Percentiles rank a stretch among this genome's conserved stretches.
These are phyloP conservation scores for Unio delphinus DNA, from an alignment of 2,888 invertebrate genomes.

Conservation along the genomic window DNA sequence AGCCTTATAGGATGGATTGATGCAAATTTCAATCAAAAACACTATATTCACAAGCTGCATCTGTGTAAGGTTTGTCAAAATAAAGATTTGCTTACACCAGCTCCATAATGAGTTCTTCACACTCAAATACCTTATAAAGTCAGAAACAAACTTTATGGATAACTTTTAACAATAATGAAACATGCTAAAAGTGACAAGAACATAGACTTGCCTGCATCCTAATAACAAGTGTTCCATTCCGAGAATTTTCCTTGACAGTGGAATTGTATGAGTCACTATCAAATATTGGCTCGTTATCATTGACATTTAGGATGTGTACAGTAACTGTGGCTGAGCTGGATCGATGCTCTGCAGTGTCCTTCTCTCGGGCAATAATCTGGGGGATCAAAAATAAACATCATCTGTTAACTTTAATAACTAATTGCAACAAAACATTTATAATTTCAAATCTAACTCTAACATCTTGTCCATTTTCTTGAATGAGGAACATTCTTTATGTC, in stretches of 20 bases:
- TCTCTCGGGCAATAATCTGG: constrained; percentile 71
- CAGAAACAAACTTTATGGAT: not conserved
- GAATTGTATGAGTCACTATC: constrained; percentile 82
- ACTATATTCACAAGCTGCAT: no score
- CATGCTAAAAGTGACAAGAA: not conserved
- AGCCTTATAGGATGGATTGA: no score
- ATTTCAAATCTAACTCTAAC: no score
- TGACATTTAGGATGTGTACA: constrained; percentile 60
- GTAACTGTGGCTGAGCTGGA: constrained; percentile 56
- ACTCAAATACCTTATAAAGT: no score
- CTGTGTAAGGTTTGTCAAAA: no score
- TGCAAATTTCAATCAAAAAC: no score
- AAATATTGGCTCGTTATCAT: constrained; percentile 79
- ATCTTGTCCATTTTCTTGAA: no score
- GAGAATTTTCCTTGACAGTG: constrained; percentile 84
- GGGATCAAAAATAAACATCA: not conserved
- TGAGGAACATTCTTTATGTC: no score
- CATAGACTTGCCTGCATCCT: constrained; percentile 40
- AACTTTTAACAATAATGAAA: not conserved
- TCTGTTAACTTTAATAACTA: no score
- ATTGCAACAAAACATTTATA: no score
- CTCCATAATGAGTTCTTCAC: no score
- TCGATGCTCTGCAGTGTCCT: constrained; percentile 50
- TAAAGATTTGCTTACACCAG: no score
- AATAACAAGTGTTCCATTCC: constrained; percentile 42